phyloP scores from a whole-genome alignment of 2,888 invertebrate species.

The Entomobrya proxima region DNA sequence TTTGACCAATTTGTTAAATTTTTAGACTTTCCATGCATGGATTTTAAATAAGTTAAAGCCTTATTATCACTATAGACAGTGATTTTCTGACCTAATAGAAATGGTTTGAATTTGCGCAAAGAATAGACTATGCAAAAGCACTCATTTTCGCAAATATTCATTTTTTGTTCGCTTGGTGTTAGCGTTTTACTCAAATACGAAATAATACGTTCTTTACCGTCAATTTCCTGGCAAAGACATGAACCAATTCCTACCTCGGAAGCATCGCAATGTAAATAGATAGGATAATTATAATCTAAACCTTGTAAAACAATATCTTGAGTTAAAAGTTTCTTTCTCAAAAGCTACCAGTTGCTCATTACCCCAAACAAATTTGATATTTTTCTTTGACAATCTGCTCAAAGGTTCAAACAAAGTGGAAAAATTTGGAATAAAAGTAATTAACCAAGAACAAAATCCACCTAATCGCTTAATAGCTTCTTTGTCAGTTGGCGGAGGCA shows the following conservation, averaged over 20 bases:
- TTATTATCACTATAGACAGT: constrained; percentile 5
- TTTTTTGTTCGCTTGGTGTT: neutral
- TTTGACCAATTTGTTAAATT: neutral
- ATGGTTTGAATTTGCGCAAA: neutral
- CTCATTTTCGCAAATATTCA: neutral
- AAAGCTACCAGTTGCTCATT: neutral
- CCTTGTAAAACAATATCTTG: too few relatives aligned
- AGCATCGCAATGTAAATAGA: neutral
- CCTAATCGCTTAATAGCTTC: neutral
- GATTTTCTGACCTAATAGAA: constrained; percentile 3
- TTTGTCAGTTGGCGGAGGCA: neutral
- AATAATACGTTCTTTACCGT: neutral
- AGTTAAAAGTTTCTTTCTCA: neutral
- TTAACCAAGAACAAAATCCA: neutral
- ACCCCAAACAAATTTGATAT: neutral
- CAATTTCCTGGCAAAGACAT: neutral
- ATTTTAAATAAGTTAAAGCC: constrained; percentile 11
- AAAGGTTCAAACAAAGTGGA: neutral
- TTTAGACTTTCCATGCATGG: constrained; percentile 24
- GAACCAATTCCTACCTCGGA: neutral
- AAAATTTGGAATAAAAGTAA: neutral
- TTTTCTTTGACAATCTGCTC: neutral
- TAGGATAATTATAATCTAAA: neutral
- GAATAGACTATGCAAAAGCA: constrained; percentile 17
- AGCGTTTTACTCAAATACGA: neutral